phyloP scores from a whole-genome alignment of 2,797 vertebrate genomes.

The Notamacropus eugenii region DNA sequence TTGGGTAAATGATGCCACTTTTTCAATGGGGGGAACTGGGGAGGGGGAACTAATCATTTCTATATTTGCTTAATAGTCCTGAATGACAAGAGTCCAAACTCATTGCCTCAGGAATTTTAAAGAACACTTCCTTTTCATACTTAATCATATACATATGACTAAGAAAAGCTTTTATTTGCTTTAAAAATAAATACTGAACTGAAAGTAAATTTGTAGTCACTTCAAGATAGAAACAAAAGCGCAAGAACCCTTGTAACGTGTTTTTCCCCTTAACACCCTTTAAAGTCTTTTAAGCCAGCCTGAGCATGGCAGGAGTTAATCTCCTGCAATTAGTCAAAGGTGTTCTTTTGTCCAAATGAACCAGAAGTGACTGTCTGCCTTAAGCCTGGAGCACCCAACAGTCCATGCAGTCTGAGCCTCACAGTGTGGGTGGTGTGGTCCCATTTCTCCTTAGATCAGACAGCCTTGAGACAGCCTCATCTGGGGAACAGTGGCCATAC shows the following conservation, averaged over 20 bases:
- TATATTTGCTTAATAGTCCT: background rate
- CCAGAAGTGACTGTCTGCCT: background rate
- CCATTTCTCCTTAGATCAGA: background rate
- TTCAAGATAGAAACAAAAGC: background rate
- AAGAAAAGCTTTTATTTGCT: conserved; percentile 19
- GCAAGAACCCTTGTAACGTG: background rate
- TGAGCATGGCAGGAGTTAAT: background rate
- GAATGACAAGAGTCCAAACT: background rate
- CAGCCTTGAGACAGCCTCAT: background rate
- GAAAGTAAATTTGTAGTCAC: background rate
- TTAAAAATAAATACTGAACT: background rate
- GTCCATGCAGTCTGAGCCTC: background rate
- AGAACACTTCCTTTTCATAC: conserved; percentile 10
- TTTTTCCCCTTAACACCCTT: conserved; percentile 14
- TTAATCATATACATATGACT: conserved; percentile 39
- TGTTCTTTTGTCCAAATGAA: background rate
- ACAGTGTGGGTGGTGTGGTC: background rate
- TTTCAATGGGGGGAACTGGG: background rate
- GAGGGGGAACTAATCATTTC: background rate
- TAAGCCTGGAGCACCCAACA: background rate
- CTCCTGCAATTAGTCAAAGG: background rate
- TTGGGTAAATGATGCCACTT: conserved; percentile 11
- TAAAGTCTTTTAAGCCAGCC: conserved; percentile 1
- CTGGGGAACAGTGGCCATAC: background rate
- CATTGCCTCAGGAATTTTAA: conserved; percentile 26